phyloP scores from a whole-genome alignment of 2,797 vertebrate genomes.

The Cynodonichthys magdalenae region DNA sequence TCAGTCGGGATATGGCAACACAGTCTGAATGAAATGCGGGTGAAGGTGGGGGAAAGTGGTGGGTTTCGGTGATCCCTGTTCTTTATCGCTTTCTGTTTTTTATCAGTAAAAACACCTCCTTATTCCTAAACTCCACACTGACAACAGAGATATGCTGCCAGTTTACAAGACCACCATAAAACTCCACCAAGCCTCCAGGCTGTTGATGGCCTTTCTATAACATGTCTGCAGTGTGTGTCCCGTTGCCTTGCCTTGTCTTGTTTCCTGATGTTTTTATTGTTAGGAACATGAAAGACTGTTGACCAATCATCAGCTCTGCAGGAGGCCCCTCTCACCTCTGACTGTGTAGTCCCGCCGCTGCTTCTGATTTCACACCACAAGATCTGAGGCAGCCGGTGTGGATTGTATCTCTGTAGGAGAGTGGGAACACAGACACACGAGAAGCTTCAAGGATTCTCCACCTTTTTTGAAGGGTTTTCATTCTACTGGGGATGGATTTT shows the following conservation, averaged over 20 bases:
- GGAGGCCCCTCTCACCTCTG: constrained; percentile 64
- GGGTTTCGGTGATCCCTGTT: constrained; percentile 42
- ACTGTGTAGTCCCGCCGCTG: constrained; percentile 49
- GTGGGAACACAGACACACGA: constrained; percentile 17
- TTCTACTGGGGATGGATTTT: constrained; percentile 49
- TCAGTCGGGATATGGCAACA: constrained; percentile 65
- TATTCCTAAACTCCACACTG: constrained; percentile 42
- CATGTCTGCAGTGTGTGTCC: constrained; percentile 34
- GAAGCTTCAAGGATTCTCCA: constrained; percentile 23
- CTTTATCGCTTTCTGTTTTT: background rate
- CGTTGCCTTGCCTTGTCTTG: constrained; percentile 16
- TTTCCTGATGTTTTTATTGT: constrained; percentile 54
- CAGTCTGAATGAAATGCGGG: constrained; percentile 58
- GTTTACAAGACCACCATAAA: constrained; percentile 40
- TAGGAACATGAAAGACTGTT: constrained; percentile 56
- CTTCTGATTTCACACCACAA: constrained; percentile 64
- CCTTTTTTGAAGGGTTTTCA: constrained; percentile 44
- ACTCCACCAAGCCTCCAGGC: constrained; percentile 33
- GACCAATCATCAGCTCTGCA: constrained; percentile 59
- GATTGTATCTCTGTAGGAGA: constrained; percentile 12
- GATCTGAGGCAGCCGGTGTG: constrained; percentile 33
- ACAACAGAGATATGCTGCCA: constrained; percentile 15
- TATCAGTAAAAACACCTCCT: constrained; percentile 9
- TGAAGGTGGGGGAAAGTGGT: constrained; percentile 24
- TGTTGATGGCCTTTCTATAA: constrained; percentile 25